Evolutionary conservation across 1,140 invertebrate species (phyloP), one percentile per base, ranked within the genome.

Genomic region (Helicoverpa armigera): DNA sequence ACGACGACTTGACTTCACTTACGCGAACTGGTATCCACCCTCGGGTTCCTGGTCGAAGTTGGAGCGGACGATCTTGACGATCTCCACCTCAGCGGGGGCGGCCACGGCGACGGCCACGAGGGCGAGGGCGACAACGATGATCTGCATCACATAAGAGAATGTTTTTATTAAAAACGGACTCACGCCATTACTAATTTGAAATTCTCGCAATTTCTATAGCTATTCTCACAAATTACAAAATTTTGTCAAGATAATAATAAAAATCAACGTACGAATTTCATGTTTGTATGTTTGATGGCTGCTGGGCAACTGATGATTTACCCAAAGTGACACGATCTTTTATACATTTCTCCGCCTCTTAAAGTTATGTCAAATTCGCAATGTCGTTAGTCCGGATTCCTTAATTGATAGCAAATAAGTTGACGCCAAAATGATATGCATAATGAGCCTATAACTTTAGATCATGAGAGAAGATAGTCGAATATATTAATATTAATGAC

Each of bases 91-190:
- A 1, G 83, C 82, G 35, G 89, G 85, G 23, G 87, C 89, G 72
- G 89, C 88, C 16, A 82, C 83, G 50, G 82, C 88, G 65, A 89
- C 35, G 70, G 92, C 91, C 87, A 92, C 88, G 18, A 95, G 79
- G 82, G 94, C 94, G 82, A 95, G 85, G 53, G 88, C 92, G 81
- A 92, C 87, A 53, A 89, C 78, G 80, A 94, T 90, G 81, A 94
- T 89, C 91, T 94, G 53, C 35, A 35, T 3, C 35, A 35, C 35
- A 35, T 35, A 35, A 35, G 0, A 35, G 3, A 35, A 5, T 5
- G 3, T 35, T 35, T 35, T 35, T 3, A 35, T 35, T 35, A 35
- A 35, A 35, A 35, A 35, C 7, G 35, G 35, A 35, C 35, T 35
- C 0, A 35, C 7, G 7, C 35, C 35, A 35, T 3, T 35, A 7